These are phyloP conservation scores for Orbicella faveolata DNA, from an alignment of 64 coral and sea anemone species.

Conservation along the genomic window DNA sequence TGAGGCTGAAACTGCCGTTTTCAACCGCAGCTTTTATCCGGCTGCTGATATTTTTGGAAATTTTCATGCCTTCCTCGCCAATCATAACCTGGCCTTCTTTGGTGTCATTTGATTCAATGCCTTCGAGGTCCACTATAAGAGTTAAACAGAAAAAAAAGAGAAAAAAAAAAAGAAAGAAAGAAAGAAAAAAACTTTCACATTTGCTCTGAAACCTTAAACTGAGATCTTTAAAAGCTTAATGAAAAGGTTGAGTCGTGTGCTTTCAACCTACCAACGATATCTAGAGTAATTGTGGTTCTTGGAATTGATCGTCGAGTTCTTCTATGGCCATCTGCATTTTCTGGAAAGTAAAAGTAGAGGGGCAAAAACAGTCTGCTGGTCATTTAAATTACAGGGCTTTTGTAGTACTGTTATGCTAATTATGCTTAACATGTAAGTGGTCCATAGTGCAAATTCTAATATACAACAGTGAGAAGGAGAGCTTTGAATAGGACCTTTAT, in stretches of 20 bases:
- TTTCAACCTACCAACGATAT: constrained; percentile 10
- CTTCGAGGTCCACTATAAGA: neutral
- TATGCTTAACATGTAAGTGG: neutral
- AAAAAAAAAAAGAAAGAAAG: too few relatives aligned
- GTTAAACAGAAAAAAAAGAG: neutral
- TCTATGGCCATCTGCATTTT: neutral
- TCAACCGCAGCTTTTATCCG: constrained; percentile 8
- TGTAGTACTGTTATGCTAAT: too few relatives aligned
- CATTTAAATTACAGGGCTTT: too few relatives aligned
- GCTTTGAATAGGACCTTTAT: neutral
- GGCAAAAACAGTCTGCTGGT: too few relatives aligned
- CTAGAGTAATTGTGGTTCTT: constrained; percentile 15
- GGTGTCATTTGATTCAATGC: constrained; percentile 3
- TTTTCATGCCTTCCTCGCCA: neutral
- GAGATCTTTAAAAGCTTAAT: neutral
- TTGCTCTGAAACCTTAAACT: too few relatives aligned
- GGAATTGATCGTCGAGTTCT: constrained; percentile 25
- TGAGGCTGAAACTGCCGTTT: constrained; percentile 40
- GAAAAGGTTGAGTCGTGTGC: neutral
- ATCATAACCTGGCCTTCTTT: neutral
- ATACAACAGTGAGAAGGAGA: too few relatives aligned
- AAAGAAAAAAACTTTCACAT: too few relatives aligned
- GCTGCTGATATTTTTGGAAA: constrained; percentile 18
- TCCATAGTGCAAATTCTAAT: neutral
- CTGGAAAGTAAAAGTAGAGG: neutral